Evolutionary conservation across 2,113 vertebrate species (phyloP), one percentile per base, ranked within the genome.

Genomic region (Corythornis cristatus): DNA sequence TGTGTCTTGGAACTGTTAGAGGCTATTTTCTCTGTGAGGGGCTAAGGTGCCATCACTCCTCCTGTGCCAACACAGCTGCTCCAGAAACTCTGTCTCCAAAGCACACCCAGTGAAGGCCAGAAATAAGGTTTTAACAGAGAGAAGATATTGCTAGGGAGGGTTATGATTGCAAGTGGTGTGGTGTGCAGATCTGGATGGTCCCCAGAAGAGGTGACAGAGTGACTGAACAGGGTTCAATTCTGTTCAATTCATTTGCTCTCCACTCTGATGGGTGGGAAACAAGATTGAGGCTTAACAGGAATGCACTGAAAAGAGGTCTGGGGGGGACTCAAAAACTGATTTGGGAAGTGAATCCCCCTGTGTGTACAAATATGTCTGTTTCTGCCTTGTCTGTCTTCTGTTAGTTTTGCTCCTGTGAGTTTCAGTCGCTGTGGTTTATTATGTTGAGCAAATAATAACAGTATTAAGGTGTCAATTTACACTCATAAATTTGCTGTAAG

Each of bases 91-190:
- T 1, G 21, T 74, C 70, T 95, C 73, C 64, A 54, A 77, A 89
- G 82, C 11, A 65, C 54, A 90, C 65, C 5, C 62, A 61, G 29
- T 22, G 72, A 76, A 76, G 51, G 43, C 60, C 81, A 91, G 87
- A 91, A 95, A 86, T 74, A 78, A 84, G 70, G 93, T 93, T 83
- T 90, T 84, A 95, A 85, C 88, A 56, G 54, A 86, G 51, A 82
- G 12, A 77, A 76, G 76, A 66, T 84, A 93, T 91, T 96, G 83
- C 60, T 93, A 4, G 48, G 75, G 73, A 87, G 76, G 67, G 85
- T 81, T 56, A 21, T 50, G 79, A n/a, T 48, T 88, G 62, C 68
- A 86, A 3, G 26, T 53, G 29, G 31, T n/a, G 16, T 20, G 16
- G 20, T 56, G 29, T 48, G 73, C 62, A 48, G 50, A 46, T 50